Base-by-base conservation (phyloP, 2,113 vertebrate genomes). In the Tetrax tetrax region DNA sequence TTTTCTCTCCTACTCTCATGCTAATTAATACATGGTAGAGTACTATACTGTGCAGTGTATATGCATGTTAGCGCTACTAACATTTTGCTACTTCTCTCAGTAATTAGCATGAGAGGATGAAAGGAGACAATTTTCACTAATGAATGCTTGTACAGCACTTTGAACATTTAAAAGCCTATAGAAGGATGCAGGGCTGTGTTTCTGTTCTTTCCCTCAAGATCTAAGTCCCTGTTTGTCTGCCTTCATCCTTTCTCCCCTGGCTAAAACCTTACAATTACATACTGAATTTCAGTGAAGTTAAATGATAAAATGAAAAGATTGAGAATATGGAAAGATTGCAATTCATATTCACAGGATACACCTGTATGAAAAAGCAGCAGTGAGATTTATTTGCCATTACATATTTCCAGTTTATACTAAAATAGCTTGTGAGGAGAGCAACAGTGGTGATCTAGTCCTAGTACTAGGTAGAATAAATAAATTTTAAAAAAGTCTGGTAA, bases 91-190 rank as follows among this genome's bases (percentile, higher is more conserved):
- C 57, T 94, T 89, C 51, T 87, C 20, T 72, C 84, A 37, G 33
- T 95, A 87, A 90, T 93, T 93, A 89, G 28, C 74, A 77, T 56
- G 53, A 90, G 12, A 86, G 70, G 60, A 90, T 96, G 89, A 96
- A 96, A 91, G 68, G 50, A 94, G 33, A 60, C 27, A 37, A 80
- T 87, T 92, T 94, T 81, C 7, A 5, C 91, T 95, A 96, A 95
- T 96, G 91, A 95, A 57, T 87, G 69, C 53, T 92, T 41, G 54
- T 61, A 54, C 61, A 87, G 22, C 35, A 74, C 65, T 95, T 95
- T 83, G 87, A 94, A 91, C 65, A 64, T 54, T 18, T 53, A 71
- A 86, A 53, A 24, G 48, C n/a, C 29, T 74, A n/a, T 53, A 80
- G 63, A 94, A 76, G 35, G 24, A 72, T 64, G 60, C 94, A 87